A percentile compares a stretch with the other conserved stretches of the same genome.
phyloP scores from a whole-genome alignment of 2,797 vertebrate genomes.

The Perdix hodgsoniae region DNA sequence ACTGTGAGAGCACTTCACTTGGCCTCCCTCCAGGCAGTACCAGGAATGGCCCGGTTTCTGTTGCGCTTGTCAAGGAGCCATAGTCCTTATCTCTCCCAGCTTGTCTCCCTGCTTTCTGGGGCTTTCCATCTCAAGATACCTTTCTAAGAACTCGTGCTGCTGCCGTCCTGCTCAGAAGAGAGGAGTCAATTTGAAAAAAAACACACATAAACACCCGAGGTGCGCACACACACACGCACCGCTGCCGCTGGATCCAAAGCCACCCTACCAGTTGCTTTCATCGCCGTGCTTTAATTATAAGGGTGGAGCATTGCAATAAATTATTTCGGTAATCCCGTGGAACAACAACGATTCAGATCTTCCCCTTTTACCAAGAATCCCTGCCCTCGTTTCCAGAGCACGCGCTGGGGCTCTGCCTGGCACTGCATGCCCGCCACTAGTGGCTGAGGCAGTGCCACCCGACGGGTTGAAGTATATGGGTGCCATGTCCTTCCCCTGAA shows the following conservation, averaged over 20 bases:
- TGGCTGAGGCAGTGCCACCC: background rate
- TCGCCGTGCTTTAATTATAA: constrained; percentile 70
- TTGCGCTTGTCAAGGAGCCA: constrained; percentile 44
- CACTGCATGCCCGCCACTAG: background rate
- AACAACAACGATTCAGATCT: constrained; percentile 76
- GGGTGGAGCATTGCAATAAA: constrained; percentile 78
- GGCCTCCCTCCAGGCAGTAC: constrained; percentile 62
- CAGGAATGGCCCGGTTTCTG: constrained; percentile 68
- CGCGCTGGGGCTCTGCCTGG: background rate
- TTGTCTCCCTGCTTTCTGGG: constrained; percentile 54
- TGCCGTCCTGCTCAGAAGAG: constrained; percentile 33
- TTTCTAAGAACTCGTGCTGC: constrained; percentile 73
- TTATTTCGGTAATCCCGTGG: constrained; percentile 76
- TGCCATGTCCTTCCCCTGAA: background rate
- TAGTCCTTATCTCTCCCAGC: constrained; percentile 70
- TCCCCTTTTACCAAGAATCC: constrained; percentile 70
- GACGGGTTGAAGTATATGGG: background rate
- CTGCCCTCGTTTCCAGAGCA: constrained; percentile 69
- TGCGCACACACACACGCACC: constrained; percentile 35
- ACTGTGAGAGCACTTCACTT: background rate
- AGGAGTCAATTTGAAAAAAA: constrained; percentile 57
- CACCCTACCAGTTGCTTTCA: constrained; percentile 78
- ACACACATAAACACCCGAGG: constrained; percentile 61
- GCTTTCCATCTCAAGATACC: constrained; percentile 66
- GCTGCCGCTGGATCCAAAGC: constrained; percentile 65